Percentiles rank a stretch among this genome's conserved stretches.
Conservation (phyloP, 1,140 invertebrate species). For the Trinorchestia longiramus region DNA sequence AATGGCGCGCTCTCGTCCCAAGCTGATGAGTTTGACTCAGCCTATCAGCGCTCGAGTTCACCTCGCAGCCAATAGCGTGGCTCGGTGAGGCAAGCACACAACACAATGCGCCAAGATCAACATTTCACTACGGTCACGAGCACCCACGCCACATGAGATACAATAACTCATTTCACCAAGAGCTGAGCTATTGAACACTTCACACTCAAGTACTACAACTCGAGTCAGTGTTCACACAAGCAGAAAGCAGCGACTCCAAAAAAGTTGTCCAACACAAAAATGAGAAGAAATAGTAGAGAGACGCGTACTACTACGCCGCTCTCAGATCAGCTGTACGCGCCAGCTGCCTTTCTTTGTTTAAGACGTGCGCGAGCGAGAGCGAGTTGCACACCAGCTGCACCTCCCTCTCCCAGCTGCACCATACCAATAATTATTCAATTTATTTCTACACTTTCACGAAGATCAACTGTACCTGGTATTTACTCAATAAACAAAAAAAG, state of each 20-base stretch:
- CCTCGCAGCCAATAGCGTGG: not conserved
- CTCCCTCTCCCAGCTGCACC: not conserved
- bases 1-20: slow-evolving; percentile 53
- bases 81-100: slow-evolving; percentile 5
- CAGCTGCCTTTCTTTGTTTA: slow-evolving; percentile 33
- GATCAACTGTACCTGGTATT: not conserved
- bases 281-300: not conserved
- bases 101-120: slow-evolving; percentile 22
- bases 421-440: not conserved
- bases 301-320: slow-evolving; percentile 4
- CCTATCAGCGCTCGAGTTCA: slow-evolving; percentile 35
- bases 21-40: slow-evolving; percentile 27
- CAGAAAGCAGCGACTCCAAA: not conserved
- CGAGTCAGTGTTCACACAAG: not conserved
- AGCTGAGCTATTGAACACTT: not conserved
- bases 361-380: slow-evolving; percentile 17
- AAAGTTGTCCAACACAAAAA: not conserved
- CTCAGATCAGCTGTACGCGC: not conserved
- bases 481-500: not conserved
- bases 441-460: not conserved
- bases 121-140: not conserved
- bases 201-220: not conserved
- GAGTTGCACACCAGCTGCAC: not conserved
- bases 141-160: not conserved
- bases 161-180: not conserved